These are phyloP conservation scores for Sebastolobus alascanus DNA, from an alignment of 2,797 vertebrate species.

Conservation along the genomic window DNA sequence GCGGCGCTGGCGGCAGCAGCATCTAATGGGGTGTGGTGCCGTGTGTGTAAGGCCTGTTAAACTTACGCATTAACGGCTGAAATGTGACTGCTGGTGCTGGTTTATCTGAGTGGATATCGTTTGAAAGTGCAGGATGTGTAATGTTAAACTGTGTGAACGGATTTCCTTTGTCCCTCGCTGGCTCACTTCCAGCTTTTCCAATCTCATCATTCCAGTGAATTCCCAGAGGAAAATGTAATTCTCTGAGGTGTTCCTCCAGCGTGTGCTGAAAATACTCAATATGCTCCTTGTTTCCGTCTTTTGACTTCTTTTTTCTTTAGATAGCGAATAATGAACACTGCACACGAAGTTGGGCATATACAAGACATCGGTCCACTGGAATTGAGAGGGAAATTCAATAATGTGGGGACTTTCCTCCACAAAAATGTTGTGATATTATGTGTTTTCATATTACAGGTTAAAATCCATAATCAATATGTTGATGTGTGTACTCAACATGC, in stretches of 20 bases:
- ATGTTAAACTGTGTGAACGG: constrained; percentile 5
- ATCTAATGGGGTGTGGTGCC: constrained; percentile 58
- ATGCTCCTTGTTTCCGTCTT: background rate
- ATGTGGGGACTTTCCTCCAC: background rate
- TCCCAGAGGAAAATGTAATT: constrained; percentile 45
- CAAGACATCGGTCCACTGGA: constrained; percentile 1
- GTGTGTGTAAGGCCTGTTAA: constrained; percentile 40
- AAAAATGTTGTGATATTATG: background rate
- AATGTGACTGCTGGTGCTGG: constrained; percentile 3
- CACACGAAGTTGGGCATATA: background rate
- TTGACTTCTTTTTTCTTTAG: constrained; percentile 18
- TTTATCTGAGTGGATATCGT: background rate
- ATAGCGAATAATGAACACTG: background rate
- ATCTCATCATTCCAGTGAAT: constrained; percentile 55
- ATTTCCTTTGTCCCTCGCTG: constrained; percentile 25
- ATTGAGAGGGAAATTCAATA: constrained; percentile 11
- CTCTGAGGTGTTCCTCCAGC: constrained; percentile 27
- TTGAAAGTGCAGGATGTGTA: background rate
- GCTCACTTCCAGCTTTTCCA: constrained; percentile 36
- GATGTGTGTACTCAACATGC: constrained; percentile 1
- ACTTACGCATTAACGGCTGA: constrained; percentile 32
- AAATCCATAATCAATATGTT: background rate
- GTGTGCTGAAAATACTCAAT: background rate
- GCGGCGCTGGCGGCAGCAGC: constrained; percentile 45
- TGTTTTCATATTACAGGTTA: background rate